A percentile compares a stretch with the other conserved stretches of the same genome.
Conservation (phyloP, 2,113 vertebrate genomes). For the Laticauda colubrina region DNA sequence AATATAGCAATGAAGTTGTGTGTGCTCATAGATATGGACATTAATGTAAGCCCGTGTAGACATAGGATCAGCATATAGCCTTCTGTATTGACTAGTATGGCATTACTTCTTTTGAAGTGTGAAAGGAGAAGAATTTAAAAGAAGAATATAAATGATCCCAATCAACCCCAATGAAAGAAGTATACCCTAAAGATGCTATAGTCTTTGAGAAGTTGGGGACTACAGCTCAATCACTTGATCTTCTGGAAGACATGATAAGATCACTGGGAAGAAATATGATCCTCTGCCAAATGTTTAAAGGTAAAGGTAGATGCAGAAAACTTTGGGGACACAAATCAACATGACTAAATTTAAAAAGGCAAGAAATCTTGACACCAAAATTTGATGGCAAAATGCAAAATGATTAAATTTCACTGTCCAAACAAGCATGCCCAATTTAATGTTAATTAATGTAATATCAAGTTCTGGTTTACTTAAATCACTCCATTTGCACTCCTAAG, state of each 20-base stretch:
- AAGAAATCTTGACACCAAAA: background rate
- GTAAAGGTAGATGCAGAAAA: background rate
- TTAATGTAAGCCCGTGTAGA: background rate
- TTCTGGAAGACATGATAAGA: background rate
- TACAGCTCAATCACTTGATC: background rate
- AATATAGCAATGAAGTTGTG: background rate
- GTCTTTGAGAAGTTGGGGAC: background rate
- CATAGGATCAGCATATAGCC: background rate
- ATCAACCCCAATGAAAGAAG: too few relatives aligned
- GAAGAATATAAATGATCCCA: background rate
- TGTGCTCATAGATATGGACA: background rate
- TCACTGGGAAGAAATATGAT: background rate
- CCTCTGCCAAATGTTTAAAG: background rate
- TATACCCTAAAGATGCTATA: background rate
- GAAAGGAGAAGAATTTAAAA: background rate
- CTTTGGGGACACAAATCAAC: background rate
- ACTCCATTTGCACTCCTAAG: background rate
- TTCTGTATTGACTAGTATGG: background rate
- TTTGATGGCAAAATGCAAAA: background rate
- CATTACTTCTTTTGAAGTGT: background rate
- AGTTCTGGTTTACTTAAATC: background rate
- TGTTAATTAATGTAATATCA: background rate
- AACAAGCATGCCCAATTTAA: background rate
- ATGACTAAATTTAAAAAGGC: background rate
- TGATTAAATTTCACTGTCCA: background rate